Percentiles rank a stretch among this genome's conserved stretches.
phyloP scores from a whole-genome alignment of 2,888 invertebrate species.

The Yponomeuta plumbellus region DNA sequence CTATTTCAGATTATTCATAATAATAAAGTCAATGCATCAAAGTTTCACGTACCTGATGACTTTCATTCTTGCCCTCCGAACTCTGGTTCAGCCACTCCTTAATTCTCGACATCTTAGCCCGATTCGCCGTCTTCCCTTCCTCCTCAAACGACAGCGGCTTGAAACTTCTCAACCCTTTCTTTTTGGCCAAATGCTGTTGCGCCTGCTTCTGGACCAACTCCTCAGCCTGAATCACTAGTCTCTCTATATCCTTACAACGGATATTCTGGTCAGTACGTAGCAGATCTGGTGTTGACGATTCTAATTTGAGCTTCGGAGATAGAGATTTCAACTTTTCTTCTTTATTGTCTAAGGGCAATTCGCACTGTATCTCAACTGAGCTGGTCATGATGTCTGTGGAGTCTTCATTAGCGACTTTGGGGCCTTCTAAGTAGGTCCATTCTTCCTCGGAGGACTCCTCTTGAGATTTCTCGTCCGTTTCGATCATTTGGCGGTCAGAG shows the following conservation, averaged over 20 bases:
- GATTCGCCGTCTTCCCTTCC: conserved; percentile 60
- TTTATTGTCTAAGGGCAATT: conserved; percentile 50
- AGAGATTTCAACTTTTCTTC: conserved; percentile 28
- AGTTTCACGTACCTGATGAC: conserved; percentile 49
- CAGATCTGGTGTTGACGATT: conserved; percentile 63
- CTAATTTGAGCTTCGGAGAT: conserved; percentile 34
- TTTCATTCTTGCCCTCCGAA: conserved; percentile 57
- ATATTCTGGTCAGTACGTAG: conserved; percentile 65
- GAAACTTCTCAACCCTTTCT: conserved; percentile 59
- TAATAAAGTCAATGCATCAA: too few species aligned
- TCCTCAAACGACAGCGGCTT: conserved; percentile 74
- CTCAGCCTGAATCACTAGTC: conserved; percentile 87
- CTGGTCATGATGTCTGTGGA: conserved; percentile 72
- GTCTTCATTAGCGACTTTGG: conserved; percentile 62
- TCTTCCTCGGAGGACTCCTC: conserved; percentile 73
- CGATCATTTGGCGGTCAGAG: conserved; percentile 82
- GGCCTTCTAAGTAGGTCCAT: conserved; percentile 80
- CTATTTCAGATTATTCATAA: too few species aligned
- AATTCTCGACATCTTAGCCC: conserved; percentile 80
- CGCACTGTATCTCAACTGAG: conserved; percentile 68
- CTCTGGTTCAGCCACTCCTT: conserved; percentile 82
- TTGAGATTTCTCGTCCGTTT: conserved; percentile 65
- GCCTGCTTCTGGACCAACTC: conserved; percentile 82
- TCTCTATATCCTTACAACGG: conserved; percentile 80
- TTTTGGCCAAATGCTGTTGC: conserved; percentile 62